These are phyloP conservation scores for Muraenolepis orangiensis DNA, from an alignment of 2,797 vertebrate genomes.

Conservation along the genomic window DNA sequence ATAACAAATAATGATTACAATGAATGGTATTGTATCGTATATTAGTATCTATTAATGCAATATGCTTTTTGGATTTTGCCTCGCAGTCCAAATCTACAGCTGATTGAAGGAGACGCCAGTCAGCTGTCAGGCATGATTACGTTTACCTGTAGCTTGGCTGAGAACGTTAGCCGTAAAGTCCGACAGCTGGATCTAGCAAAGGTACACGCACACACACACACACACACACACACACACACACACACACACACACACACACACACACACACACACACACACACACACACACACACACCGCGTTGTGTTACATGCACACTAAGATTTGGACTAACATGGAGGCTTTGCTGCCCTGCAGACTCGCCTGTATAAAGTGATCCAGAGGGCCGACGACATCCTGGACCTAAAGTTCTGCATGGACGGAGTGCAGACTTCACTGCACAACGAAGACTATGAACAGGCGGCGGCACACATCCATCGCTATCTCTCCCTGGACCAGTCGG, in stretches of 20 bases:
- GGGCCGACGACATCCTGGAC: slow-evolving; percentile 95
- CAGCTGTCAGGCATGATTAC: slow-evolving; percentile 95
- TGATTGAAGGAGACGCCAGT: slow-evolving; percentile 93
- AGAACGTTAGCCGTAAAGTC: slow-evolving; percentile 97
- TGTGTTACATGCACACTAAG: not conserved
- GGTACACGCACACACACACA: slow-evolving; percentile 59
- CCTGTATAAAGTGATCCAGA: slow-evolving; percentile 97
- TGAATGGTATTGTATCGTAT: not conserved
- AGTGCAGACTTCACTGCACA: slow-evolving; percentile 89
- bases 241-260: not conserved
- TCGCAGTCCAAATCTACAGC: slow-evolving; percentile 87
- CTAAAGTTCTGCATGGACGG: slow-evolving; percentile 98
- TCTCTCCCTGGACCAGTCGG: slow-evolving; percentile 93
- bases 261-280: not conserved
- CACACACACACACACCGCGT: no score
- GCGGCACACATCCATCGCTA: slow-evolving; percentile 97
- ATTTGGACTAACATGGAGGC: not conserved
- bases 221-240: not conserved
- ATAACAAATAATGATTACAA: not conserved
- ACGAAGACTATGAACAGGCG: slow-evolving; percentile 94
- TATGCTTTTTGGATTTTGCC: slow-evolving; percentile 6
- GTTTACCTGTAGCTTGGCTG: slow-evolving; percentile 95
- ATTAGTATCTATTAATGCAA: not conserved
- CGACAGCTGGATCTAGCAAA: slow-evolving; percentile 96
- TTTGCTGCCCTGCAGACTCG: slow-evolving; percentile 76